Evolutionary conservation across 2,888 invertebrate species (phyloP).

Genomic region (Idaea biselata): DNA sequence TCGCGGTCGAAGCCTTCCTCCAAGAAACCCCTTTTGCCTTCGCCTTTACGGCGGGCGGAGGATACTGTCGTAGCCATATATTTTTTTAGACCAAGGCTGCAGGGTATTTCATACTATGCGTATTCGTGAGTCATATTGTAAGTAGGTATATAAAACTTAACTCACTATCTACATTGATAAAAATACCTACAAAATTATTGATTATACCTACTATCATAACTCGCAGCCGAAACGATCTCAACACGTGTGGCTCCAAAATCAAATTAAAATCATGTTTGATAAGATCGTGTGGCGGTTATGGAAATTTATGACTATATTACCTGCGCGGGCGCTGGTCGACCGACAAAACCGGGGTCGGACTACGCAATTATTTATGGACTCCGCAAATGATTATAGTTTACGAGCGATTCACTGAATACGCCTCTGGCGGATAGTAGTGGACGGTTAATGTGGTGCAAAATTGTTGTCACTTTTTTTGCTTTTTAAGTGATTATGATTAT

Average conservation of each 20-base stretch:
- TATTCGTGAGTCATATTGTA: too few relatives aligned
- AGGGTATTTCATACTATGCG: too few relatives aligned
- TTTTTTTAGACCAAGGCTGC: too few relatives aligned
- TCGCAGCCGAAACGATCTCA: constrained; percentile 63
- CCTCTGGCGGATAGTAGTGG: constrained; percentile 44
- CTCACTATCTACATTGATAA: too few relatives aligned
- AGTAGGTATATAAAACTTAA: too few relatives aligned
- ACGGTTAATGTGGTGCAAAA: constrained; percentile 42
- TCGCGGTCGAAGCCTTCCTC: too few relatives aligned
- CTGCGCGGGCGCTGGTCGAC: constrained; percentile 71
- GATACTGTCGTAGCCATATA: too few relatives aligned
- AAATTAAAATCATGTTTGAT: constrained; percentile 81
- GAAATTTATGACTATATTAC: constrained; percentile 82
- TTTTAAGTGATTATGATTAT: constrained; percentile 9
- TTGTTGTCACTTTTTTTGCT: constrained; percentile 29
- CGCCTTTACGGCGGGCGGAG: too few relatives aligned
- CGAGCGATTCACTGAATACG: constrained; percentile 67
- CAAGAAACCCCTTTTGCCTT: too few relatives aligned
- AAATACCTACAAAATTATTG: constrained; percentile 25
- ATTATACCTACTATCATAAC: constrained; percentile 69
- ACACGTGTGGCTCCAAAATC: constrained; percentile 79
- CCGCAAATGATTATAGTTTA: constrained; percentile 79
- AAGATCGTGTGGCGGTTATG: constrained; percentile 81
- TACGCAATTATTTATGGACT: constrained; percentile 76
- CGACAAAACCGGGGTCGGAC: constrained; percentile 72